Conservation (phyloP, 2,888 invertebrate species). For the Chorisops tibialis region DNA sequence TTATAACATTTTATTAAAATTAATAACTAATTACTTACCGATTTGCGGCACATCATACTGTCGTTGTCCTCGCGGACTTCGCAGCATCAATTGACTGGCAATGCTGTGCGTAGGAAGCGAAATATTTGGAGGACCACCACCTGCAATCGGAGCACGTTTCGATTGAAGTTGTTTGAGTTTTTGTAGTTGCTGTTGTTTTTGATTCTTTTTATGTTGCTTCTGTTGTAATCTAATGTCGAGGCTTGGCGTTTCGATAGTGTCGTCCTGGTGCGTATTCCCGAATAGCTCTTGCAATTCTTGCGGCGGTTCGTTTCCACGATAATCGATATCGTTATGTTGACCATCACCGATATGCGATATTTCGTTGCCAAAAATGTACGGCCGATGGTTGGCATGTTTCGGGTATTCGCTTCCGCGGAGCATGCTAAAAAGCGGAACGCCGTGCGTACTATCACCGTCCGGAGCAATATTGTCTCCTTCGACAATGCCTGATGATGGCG, state of each 20-base stretch:
- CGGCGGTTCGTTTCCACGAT: constrained; percentile 21
- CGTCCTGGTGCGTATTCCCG: background rate
- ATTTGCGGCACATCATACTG: constrained; percentile 85
- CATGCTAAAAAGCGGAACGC: background rate
- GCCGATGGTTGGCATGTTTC: background rate
- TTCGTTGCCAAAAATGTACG: too few species aligned
- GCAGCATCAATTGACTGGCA: constrained; percentile 74
- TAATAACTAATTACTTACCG: constrained; percentile 59
- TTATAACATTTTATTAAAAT: too few species aligned
- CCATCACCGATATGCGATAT: background rate
- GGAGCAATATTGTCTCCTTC: background rate
- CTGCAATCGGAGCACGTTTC: constrained; percentile 35
- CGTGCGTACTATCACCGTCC: background rate
- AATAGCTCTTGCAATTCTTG: constrained; percentile 27
- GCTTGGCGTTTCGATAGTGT: constrained; percentile 15
- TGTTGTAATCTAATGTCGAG: constrained; percentile 45
- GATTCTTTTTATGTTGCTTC: constrained; percentile 46
- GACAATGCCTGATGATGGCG: background rate
- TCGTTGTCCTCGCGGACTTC: constrained; percentile 70
- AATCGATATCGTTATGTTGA: background rate
- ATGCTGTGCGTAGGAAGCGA: constrained; percentile 57
- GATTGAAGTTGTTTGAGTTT: constrained; percentile 37
- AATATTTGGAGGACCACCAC: constrained; percentile 37
- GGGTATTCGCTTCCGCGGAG: constrained; percentile 12
- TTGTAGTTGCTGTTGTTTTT: constrained; percentile 35